Evolutionary conservation across 2,888 invertebrate genomes (phyloP).

Genomic region (Stictocephala bisonia): DNA sequence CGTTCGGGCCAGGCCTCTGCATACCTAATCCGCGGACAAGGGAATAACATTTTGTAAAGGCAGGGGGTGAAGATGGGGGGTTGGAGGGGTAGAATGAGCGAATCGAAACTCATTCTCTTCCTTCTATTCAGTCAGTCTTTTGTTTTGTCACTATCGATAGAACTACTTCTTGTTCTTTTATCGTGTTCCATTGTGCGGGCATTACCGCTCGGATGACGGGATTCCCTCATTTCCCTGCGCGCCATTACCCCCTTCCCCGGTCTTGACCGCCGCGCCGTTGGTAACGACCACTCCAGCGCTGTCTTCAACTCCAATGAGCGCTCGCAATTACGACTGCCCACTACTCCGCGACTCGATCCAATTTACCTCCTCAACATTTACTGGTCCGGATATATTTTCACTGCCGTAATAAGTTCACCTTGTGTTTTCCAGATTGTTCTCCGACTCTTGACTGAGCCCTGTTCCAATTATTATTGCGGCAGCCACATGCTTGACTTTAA

Average conservation of each 20-base stretch:
- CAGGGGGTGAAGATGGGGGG: neutral
- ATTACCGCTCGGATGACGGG: conserved; percentile 49
- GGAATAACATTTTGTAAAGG: conserved; percentile 9
- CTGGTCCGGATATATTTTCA: conserved; percentile 24
- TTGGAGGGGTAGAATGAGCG: neutral
- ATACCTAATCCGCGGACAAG: conserved; percentile 6
- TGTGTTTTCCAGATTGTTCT: conserved; percentile 8
- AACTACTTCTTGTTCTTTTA: conserved; percentile 45
- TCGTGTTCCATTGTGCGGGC: conserved; percentile 47
- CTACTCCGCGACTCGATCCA: conserved; percentile 2
- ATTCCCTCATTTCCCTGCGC: conserved; percentile 43
- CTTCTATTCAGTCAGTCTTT: conserved; percentile 44
- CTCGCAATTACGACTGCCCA: neutral
- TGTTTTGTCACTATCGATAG: conserved; percentile 50
- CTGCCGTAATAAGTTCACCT: conserved; percentile 12
- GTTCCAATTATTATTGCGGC: conserved; percentile 20
- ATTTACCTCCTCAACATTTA: neutral
- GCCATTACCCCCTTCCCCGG: neutral
- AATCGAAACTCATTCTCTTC: conserved; percentile 47
- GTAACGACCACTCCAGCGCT: neutral
- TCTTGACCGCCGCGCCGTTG: neutral
- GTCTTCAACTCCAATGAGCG: conserved; percentile 14
- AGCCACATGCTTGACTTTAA: neutral
- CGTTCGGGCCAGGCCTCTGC: neutral
- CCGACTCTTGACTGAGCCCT: neutral